phyloP scores from a whole-genome alignment of 2,888 invertebrate genomes.

The Pediacus dermestoides region DNA sequence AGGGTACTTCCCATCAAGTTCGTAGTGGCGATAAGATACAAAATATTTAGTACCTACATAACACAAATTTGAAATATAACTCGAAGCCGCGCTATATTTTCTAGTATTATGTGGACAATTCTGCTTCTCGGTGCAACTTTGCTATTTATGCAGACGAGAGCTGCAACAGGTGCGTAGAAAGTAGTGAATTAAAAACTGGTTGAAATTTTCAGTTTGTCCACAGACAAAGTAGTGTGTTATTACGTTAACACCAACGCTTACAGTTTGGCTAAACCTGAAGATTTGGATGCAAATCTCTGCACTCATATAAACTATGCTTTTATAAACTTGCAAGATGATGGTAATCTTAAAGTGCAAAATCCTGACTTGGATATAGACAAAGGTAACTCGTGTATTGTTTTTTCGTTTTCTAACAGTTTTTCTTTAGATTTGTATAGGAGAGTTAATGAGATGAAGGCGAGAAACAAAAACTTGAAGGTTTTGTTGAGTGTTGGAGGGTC shows the following conservation, averaged over 20 bases:
- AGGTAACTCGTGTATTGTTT: conserved; percentile 12
- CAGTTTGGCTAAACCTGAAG: conserved; percentile 9
- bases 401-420: too few relatives aligned
- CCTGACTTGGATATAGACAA: conserved; percentile 10
- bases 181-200: too few relatives aligned
- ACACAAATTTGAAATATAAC: too few relatives aligned
- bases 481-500: conserved; percentile 16
- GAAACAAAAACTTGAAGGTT: conserved; percentile 15
- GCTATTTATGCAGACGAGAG: too few relatives aligned
- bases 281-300: conserved; percentile 13
- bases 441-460: conserved; percentile 12
- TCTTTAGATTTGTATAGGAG: conserved; percentile 14
- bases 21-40: too few relatives aligned
- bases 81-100: too few relatives aligned
- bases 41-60: too few relatives aligned
- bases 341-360: conserved; percentile 10
- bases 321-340: conserved; percentile 6
- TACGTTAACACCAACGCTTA: conserved; percentile 9
- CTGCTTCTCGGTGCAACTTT: too few relatives aligned
- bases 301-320: conserved; percentile 20
- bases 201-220: too few relatives aligned
- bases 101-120: too few relatives aligned
- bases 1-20: too few relatives aligned
- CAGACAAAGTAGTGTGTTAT: conserved; percentile 17
- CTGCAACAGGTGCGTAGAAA: too few relatives aligned